Evolutionary conservation across 2,113 vertebrate genomes (phyloP).

Genomic region (Australoheros scitulus): DNA sequence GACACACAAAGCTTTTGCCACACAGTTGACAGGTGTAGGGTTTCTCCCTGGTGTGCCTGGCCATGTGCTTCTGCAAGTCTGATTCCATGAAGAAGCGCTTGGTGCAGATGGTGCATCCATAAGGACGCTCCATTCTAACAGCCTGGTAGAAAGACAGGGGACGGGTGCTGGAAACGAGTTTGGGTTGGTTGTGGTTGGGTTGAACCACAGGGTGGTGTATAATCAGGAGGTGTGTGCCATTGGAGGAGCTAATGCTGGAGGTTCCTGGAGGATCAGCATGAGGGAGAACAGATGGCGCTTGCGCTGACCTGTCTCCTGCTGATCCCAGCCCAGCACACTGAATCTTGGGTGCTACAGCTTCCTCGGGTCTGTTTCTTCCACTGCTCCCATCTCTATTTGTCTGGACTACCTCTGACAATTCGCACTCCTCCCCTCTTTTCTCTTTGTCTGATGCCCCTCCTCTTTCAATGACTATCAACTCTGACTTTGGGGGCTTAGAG

Average conservation of each 20-base stretch:
- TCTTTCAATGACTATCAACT: constrained; percentile 50
- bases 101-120: constrained; percentile 57
- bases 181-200: not conserved
- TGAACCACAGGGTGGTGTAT: not conserved
- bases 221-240: not conserved
- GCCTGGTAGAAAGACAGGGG: constrained; percentile 8
- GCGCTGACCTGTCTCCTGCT: not conserved
- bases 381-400: not conserved
- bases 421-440: not conserved
- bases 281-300: not conserved
- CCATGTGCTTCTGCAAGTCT: constrained; percentile 60
- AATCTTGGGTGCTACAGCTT: not conserved
- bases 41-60: constrained; percentile 58
- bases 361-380: not conserved
- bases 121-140: constrained; percentile 35
- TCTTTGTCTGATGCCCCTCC: not conserved
- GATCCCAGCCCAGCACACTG: not conserved
- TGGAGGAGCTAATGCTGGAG: constrained; percentile 3
- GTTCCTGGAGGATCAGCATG: not conserved
- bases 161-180: not conserved
- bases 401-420: not conserved
- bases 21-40: constrained; percentile 57
- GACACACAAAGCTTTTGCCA: constrained; percentile 69
- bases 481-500: not conserved
- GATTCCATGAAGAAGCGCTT: constrained; percentile 62